Evolutionary conservation across 2,113 vertebrate species (phyloP).

Genomic region (Tachysurus vachellii): DNA sequence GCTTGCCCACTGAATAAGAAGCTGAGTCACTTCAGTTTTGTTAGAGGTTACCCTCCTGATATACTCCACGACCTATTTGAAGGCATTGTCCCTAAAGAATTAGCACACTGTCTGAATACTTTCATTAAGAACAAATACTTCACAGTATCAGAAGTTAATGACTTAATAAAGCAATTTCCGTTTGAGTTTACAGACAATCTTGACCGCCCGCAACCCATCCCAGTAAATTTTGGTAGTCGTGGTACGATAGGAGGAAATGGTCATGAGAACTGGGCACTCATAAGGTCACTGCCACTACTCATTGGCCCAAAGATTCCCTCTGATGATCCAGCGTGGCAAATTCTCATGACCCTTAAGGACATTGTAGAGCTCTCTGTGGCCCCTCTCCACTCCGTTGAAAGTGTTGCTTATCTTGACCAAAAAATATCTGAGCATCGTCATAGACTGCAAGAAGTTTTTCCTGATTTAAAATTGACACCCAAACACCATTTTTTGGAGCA

Average conservation of each 20-base stretch:
- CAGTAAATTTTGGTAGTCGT: background rate
- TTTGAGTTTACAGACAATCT: background rate
- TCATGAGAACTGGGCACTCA: slow-evolving; percentile 29
- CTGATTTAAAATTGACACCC: background rate
- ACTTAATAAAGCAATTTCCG: slow-evolving; percentile 1
- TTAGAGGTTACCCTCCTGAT: background rate
- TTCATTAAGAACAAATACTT: slow-evolving; percentile 12
- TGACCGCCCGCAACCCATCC: background rate
- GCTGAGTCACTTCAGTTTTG: background rate
- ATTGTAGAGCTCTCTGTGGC: slow-evolving; percentile 15
- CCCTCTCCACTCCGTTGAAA: background rate
- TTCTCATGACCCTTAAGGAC: slow-evolving; percentile 12
- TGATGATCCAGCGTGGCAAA: slow-evolving; percentile 20
- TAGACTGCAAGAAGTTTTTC: slow-evolving; percentile 11
- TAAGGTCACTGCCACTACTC: slow-evolving; percentile 2
- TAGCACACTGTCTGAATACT: background rate
- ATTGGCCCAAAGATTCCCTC: background rate
- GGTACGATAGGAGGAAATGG: slow-evolving; percentile 10
- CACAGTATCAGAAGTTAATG: slow-evolving; percentile 16
- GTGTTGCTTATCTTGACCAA: slow-evolving; percentile 9
- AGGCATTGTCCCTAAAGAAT: background rate
- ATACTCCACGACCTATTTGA: slow-evolving; percentile 28
- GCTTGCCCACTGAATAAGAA: background rate
- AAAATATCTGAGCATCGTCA: slow-evolving; percentile 27
- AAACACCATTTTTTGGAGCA: slow-evolving; percentile 19